Percentiles rank a stretch among this genome's conserved stretches.
phyloP scores from a whole-genome alignment of 2,113 vertebrate species.

The Craseonycteris thonglongyai region DNA sequence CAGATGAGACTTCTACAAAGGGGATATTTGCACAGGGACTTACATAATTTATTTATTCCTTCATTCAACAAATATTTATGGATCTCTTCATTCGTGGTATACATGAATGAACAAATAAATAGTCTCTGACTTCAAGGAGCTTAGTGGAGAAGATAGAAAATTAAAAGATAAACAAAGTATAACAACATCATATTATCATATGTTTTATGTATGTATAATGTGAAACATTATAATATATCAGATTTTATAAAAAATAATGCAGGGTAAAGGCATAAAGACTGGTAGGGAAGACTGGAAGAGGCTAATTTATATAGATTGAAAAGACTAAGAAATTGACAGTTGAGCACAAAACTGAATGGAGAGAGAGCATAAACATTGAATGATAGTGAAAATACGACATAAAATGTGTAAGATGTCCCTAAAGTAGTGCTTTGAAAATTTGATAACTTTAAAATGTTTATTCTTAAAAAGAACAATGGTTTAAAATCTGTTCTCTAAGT shows the following conservation, averaged over 20 bases:
- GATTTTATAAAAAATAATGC: background rate
- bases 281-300: background rate
- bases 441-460: background rate
- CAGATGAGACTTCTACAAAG: background rate
- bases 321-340: background rate
- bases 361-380: background rate
- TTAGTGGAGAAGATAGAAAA: background rate
- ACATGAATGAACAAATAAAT: background rate
- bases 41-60: background rate
- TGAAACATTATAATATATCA: background rate
- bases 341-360: background rate
- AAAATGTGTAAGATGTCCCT: background rate
- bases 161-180: background rate
- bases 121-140: background rate
- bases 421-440: background rate
- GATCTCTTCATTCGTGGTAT: background rate
- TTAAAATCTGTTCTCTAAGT: background rate
- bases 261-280: background rate
- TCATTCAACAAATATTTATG: background rate
- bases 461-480: background rate
- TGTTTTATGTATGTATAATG: background rate
- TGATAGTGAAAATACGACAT: background rate
- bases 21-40: background rate
- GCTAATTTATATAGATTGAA: background rate
- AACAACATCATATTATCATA: background rate